Evolutionary conservation across 2,797 vertebrate species (phyloP).

Genomic region (Perodicticus potto): DNA sequence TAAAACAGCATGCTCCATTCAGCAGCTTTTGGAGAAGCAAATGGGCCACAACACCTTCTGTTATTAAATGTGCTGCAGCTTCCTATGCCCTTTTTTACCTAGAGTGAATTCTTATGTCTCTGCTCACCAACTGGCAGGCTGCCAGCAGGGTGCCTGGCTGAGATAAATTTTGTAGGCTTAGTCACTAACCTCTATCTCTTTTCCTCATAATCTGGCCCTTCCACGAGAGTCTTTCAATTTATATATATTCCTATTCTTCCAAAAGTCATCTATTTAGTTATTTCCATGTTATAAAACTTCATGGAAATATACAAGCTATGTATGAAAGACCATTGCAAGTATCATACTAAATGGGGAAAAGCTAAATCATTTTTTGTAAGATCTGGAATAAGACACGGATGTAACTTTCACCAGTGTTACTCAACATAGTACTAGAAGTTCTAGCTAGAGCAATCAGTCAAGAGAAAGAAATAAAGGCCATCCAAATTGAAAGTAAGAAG

Average conservation of each 20-base stretch:
- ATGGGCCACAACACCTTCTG: neutral
- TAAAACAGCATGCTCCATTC: neutral
- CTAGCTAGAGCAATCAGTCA: too few relatives aligned
- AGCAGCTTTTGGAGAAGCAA: neutral
- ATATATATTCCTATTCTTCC: conserved; percentile 27
- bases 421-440: too few relatives aligned
- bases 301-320: neutral
- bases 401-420: too few relatives aligned
- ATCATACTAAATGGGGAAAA: too few relatives aligned
- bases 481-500: too few relatives aligned
- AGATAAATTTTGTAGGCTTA: conserved; percentile 32
- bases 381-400: too few relatives aligned
- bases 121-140: conserved; percentile 21
- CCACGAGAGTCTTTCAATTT: conserved; percentile 26
- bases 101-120: conserved; percentile 1
- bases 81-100: neutral
- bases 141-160: neutral
- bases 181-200: neutral
- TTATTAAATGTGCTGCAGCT: neutral
- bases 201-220: neutral
- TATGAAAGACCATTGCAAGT: too few relatives aligned
- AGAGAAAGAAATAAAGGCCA: too few relatives aligned
- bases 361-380: too few relatives aligned
- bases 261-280: neutral
- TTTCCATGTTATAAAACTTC: neutral